A percentile compares a stretch with the other conserved stretches of the same genome.
phyloP scores from a whole-genome alignment of 2,888 invertebrate genomes.

The Nemotelus pantherinus region DNA sequence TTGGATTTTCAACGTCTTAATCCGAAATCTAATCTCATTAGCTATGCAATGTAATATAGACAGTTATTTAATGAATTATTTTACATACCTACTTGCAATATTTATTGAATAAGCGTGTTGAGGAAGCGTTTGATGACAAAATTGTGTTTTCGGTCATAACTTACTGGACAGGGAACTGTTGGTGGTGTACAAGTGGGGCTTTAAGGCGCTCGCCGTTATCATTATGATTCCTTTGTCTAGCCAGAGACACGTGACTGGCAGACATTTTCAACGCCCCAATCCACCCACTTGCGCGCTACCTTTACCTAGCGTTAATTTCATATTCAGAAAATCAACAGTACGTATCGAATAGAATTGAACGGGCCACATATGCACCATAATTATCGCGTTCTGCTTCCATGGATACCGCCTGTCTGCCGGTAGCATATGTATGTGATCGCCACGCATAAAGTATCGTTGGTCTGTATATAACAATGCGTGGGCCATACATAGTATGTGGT shows the following conservation, averaged over 20 bases:
- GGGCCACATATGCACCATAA: neutral
- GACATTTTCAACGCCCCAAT: neutral
- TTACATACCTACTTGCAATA: too few relatives aligned
- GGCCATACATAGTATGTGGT: too few relatives aligned
- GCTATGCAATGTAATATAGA: too few relatives aligned
- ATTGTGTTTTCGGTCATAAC: too few relatives aligned
- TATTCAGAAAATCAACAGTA: conserved; percentile 20
- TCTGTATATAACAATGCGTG: too few relatives aligned
- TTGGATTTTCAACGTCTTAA: too few relatives aligned
- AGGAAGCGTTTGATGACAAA: too few relatives aligned
- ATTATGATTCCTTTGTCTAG: neutral
- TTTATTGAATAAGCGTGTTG: too few relatives aligned
- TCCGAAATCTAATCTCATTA: too few relatives aligned
- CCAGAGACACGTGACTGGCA: conserved; percentile 15
- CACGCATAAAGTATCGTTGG: neutral
- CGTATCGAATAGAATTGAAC: conserved; percentile 25
- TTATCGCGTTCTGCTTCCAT: conserved; percentile 15
- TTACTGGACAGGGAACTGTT: too few relatives aligned
- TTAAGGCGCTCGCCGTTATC: neutral
- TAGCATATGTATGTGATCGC: conserved; percentile 8
- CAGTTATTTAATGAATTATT: too few relatives aligned
- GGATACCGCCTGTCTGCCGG: neutral
- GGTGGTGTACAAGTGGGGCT: too few relatives aligned
- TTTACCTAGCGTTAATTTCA: neutral
- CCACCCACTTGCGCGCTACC: neutral